Base-by-base conservation (phyloP, 2,797 vertebrate genomes). In the Garrulus glandarius region DNA sequence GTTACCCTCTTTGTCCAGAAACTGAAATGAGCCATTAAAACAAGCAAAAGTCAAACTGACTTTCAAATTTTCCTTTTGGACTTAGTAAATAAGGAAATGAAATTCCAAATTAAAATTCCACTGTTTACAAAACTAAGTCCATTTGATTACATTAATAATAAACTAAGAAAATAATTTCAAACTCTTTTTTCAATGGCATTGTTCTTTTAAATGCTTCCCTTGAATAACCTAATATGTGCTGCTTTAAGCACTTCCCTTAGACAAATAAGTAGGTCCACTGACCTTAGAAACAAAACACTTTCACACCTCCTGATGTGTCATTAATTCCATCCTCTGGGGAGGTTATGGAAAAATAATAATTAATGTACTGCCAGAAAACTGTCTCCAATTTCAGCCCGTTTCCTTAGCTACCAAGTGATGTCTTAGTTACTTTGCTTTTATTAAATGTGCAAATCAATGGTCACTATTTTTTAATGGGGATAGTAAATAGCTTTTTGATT, bases 281-380 rank as follows among this genome's bases (percentile, higher is more conserved):
- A 90, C 77, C 72, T 84, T 88, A 37, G 39, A 92, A 93, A 95
- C 77, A 81, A 86, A 97, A 75, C 36, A 82, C n/a, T 93, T 93
- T 96, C 84, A 82, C 63, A 95, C 74, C 88, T 91, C 52, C 84
- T 87, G 78, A 93, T 92, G 49, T 69, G 90, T 86, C 82, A 96
- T 85, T 94, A 92, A 89, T 95, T 93, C 70, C 64, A 65, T 50
- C 39, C 89, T 94, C 93, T 71, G 53, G 37, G 70, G 37, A 89
- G 56, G 68, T 84, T 91, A 95, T 50, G 59, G 87, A 93, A 97
- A 97, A 94, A 89, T 91, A 84, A 86, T 92, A 95, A 95, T 91
- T 91, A 89, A 92, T 36, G 76, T 75, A 56, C 59, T 84, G 57
- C 59, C 82, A 92, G 76, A 95, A 95, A 94, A 78, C 34, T 18